Percentiles rank a stretch among this genome's conserved stretches.
Conservation (phyloP, 2,888 invertebrate genomes). For the Lottia scabra region DNA sequence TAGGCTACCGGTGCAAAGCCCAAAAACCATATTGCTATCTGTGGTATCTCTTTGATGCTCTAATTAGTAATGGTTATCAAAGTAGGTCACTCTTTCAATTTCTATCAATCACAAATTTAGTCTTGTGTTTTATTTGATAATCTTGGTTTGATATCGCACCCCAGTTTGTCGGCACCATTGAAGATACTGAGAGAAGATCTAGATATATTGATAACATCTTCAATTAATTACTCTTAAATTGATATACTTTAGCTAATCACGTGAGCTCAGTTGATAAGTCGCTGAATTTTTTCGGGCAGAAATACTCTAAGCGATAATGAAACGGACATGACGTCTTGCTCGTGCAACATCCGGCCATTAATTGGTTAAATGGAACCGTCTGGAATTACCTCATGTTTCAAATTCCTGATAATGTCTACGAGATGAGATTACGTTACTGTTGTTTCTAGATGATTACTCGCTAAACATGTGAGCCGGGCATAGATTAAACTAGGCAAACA, state of each 20-base stretch:
- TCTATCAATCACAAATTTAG: no score
- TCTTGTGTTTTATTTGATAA: no score
- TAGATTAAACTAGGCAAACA: not conserved
- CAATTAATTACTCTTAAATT: not conserved
- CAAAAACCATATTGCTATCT: no score
- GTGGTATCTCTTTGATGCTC: no score
- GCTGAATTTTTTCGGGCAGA: not conserved
- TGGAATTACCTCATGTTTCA: slow-evolving; percentile 5
- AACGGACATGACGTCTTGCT: not conserved
- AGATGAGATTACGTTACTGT: slow-evolving; percentile 2
- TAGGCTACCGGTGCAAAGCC: no score
- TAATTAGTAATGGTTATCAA: no score
- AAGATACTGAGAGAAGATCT: no score
- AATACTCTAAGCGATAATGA: not conserved
- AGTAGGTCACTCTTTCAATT: no score
- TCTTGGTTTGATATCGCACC: no score
- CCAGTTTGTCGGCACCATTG: no score
- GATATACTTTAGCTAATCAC: not conserved
- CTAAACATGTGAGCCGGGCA: slow-evolving; percentile 3
- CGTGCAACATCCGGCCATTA: slow-evolving; percentile 1
- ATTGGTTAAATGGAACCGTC: slow-evolving; percentile 2
- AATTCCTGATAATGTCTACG: slow-evolving; percentile 4
- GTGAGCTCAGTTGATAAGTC: not conserved
- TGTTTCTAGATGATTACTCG: not conserved
- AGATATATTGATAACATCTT: not conserved